phyloP scores from a whole-genome alignment of 2,797 vertebrate genomes.

The Phrynocephalus vlangalii region DNA sequence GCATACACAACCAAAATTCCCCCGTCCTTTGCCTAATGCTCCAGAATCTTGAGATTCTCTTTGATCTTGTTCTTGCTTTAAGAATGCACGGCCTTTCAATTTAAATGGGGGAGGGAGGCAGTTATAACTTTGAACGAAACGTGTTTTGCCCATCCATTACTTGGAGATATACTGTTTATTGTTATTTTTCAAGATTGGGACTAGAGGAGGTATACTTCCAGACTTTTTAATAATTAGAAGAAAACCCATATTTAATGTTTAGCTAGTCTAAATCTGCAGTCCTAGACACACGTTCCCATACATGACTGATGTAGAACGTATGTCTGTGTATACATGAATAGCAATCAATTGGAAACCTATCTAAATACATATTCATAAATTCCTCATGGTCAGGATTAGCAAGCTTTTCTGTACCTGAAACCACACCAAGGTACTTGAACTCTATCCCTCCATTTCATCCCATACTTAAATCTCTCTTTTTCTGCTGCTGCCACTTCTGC shows the following conservation, averaged over 20 bases:
- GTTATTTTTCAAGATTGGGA: too few species aligned
- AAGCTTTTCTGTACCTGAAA: background rate
- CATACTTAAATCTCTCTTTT: too few species aligned
- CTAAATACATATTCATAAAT: background rate
- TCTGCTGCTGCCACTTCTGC: too few species aligned
- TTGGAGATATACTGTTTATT: background rate
- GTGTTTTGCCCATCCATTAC: background rate
- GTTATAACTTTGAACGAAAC: background rate
- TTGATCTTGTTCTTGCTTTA: background rate
- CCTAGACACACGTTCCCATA: background rate
- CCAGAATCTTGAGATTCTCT: background rate
- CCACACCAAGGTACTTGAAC: background rate
- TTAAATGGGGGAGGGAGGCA: background rate
- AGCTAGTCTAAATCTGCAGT: background rate
- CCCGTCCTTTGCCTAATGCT: too few species aligned
- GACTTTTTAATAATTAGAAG: background rate
- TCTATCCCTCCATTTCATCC: too few species aligned
- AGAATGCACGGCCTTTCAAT: background rate
- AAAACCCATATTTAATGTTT: background rate
- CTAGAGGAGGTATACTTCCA: background rate
- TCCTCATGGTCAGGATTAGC: background rate
- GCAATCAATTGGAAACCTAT: background rate
- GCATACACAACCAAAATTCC: background rate
- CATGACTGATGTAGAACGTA: background rate
- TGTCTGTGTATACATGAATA: background rate